These are phyloP conservation scores for Drosophila insularis DNA, from an alignment of 1,140 invertebrate species.

Conservation along the genomic window DNA sequence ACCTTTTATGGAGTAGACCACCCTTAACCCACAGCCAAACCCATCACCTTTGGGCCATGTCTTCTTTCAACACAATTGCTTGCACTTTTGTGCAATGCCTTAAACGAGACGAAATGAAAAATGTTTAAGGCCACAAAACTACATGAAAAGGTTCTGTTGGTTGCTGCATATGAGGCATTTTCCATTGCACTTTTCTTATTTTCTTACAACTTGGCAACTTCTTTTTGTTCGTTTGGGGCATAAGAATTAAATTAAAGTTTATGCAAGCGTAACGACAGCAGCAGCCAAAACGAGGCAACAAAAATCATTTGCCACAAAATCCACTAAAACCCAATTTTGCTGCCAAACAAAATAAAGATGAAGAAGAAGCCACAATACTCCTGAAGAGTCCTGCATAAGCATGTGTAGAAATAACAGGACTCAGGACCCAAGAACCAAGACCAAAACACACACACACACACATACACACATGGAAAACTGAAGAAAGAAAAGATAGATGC, in stretches of 20 bases:
- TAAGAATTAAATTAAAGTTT: conserved; percentile 77
- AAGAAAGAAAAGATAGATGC: conserved; percentile 10
- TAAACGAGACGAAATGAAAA: conserved; percentile 14
- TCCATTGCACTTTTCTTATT: neutral
- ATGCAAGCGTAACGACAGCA: conserved; percentile 76
- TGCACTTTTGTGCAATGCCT: conserved; percentile 44
- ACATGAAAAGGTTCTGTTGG: no score
- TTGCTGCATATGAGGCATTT: conserved; percentile 6
- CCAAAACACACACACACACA: neutral
- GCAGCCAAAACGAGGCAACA: conserved; percentile 41
- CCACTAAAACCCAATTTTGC: conserved; percentile 77
- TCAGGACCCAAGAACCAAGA: conserved; percentile 29
- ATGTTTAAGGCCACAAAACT: conserved; percentile 4
- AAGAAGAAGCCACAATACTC: conserved; percentile 21
- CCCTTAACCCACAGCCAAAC: neutral
- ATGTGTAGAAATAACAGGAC: conserved; percentile 58
- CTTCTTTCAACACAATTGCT: conserved; percentile 29
- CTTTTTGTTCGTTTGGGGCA: conserved; percentile 8
- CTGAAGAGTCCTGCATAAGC: conserved; percentile 33
- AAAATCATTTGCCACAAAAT: conserved; percentile 79
- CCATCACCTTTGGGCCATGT: conserved; percentile 3
- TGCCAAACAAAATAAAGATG: conserved; percentile 72
- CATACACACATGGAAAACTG: neutral
- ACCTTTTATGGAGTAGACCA: conserved; percentile 34
- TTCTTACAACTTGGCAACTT: neutral